Percentiles rank a stretch among this genome's conserved stretches.
Conservation (phyloP, 2,888 invertebrate genomes). For the Maniola hyperantus region DNA sequence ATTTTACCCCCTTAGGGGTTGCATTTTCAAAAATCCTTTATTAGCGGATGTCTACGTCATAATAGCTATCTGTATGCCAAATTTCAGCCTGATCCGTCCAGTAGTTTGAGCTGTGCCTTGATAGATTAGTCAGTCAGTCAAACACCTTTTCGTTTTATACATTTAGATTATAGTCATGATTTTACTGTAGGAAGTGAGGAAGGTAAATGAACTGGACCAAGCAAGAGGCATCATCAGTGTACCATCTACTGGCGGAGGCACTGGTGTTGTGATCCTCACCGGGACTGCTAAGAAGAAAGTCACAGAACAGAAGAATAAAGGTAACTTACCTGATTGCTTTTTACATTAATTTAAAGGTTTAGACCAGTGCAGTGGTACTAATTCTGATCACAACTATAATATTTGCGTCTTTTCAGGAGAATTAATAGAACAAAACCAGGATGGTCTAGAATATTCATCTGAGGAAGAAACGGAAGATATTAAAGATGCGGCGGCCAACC, state of each 20-base stretch:
- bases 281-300: conserved; percentile 92
- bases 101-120: too few relatives aligned
- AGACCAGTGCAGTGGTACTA: too few relatives aligned
- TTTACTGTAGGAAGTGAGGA: conserved; percentile 88
- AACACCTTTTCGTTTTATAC: too few relatives aligned
- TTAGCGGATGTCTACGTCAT: too few relatives aligned
- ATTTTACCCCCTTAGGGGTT: too few relatives aligned
- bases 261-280: conserved; percentile 90
- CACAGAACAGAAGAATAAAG: conserved; percentile 88
- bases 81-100: too few relatives aligned
- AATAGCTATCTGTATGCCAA: too few relatives aligned
- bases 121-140: too few relatives aligned
- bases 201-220: conserved; percentile 88
- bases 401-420: too few relatives aligned
- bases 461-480: conserved; percentile 98
- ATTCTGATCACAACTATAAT: too few relatives aligned
- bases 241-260: conserved; percentile 70
- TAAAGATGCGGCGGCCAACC: conserved; percentile 93
- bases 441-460: conserved; percentile 98
- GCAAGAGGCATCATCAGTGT: conserved; percentile 77
- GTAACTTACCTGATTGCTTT: conserved; percentile 45
- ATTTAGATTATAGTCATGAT: too few relatives aligned
- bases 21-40: too few relatives aligned
- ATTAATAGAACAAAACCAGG: conserved; percentile 99
- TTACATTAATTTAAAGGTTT: not conserved